A percentile compares a stretch with the other conserved stretches of the same genome.
Conservation (phyloP, 2,888 invertebrate species). For the Laothoe populi region DNA sequence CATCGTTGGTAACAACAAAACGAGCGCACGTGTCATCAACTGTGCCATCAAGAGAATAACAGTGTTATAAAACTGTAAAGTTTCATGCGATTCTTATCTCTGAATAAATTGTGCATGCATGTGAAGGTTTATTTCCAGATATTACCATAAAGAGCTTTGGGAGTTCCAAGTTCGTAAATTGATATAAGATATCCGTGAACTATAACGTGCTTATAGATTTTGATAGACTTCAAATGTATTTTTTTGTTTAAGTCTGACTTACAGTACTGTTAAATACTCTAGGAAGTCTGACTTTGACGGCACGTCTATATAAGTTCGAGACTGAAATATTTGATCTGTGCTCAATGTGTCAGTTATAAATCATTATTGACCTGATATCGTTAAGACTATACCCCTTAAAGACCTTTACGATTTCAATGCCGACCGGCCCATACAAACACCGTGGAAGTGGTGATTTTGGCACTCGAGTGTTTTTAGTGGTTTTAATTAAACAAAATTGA, state of each 20-base stretch:
- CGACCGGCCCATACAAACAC: too few species aligned
- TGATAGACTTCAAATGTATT: neutral
- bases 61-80: constrained; percentile 23
- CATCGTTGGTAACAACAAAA: constrained; percentile 20
- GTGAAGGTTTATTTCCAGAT: constrained; percentile 18
- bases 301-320: neutral
- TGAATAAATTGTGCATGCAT: constrained; percentile 16
- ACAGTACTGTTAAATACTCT: too few species aligned
- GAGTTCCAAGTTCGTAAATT: neutral
- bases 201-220: neutral
- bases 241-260: neutral
- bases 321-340: neutral
- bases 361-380: neutral
- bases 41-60: constrained; percentile 21
- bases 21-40: constrained; percentile 20
- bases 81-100: constrained; percentile 23
- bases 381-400: too few species aligned
- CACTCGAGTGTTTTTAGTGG: too few species aligned
- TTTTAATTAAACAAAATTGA: too few species aligned
- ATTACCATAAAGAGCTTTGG: constrained; percentile 22
- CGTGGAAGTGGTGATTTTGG: too few species aligned
- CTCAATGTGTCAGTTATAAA: too few species aligned
- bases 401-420: neutral
- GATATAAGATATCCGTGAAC: constrained; percentile 4
- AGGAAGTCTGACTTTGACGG: neutral